These are phyloP conservation scores for Elysia crispata DNA, from an alignment of 2,888 invertebrate genomes.

Conservation along the genomic window DNA sequence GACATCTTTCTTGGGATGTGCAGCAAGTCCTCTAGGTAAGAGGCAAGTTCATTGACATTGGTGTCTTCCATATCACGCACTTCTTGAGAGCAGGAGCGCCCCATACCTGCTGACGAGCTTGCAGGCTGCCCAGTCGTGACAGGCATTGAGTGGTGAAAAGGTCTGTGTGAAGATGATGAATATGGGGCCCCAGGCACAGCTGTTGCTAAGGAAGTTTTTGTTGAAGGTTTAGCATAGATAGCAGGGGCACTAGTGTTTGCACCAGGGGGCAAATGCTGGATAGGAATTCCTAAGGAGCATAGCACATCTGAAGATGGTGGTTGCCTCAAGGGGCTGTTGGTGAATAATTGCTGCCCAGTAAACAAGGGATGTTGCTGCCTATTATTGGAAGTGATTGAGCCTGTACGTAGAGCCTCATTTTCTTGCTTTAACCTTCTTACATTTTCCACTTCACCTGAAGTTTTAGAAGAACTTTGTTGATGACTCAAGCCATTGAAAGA, in stretches of 20 bases:
- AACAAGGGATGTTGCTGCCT: too few species aligned
- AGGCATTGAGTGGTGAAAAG: background rate
- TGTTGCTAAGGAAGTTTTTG: slow-evolving; percentile 17
- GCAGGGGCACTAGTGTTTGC: background rate
- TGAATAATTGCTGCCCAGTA: too few species aligned
- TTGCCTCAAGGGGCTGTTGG: too few species aligned
- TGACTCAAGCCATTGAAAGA: too few species aligned
- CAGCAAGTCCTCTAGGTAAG: slow-evolving; percentile 96
- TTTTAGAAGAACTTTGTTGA: too few species aligned
- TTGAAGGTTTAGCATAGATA: background rate
- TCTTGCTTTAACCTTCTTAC: too few species aligned
- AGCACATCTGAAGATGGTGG: too few species aligned
- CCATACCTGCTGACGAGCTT: background rate
- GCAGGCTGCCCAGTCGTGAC: background rate
- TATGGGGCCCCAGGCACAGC: slow-evolving; percentile 19
- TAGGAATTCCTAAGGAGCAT: too few species aligned
- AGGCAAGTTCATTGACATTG: slow-evolving; percentile 94
- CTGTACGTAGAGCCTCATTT: too few species aligned
- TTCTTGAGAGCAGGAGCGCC: slow-evolving; percentile 85
- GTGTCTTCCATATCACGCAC: slow-evolving; percentile 81
- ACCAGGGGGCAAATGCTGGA: background rate
- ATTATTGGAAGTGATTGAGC: too few species aligned
- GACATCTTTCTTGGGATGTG: slow-evolving; percentile 99
- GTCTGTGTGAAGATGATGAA: background rate
- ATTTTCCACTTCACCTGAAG: too few species aligned